Base-by-base conservation (phyloP, 2,888 invertebrate species). In the Ernsta delagoae region DNA sequence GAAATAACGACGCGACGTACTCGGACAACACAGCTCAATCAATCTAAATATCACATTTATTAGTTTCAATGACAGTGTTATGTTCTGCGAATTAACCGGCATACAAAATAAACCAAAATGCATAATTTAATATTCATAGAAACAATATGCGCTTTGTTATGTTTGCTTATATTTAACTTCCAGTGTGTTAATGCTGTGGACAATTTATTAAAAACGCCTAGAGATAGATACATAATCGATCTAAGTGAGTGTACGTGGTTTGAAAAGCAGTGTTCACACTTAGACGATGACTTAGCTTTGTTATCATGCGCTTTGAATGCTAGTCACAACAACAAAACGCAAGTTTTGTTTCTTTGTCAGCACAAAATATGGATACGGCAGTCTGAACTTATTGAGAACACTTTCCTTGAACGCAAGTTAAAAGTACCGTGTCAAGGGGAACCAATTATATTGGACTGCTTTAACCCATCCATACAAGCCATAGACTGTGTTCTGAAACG, bases 401-500 rank as follows among this genome's bases (percentile, higher is more conserved):
- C 83, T 16, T 90, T 85, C 73, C 78, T 93, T 70, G 82, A 87
- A 65, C 76, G 78, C 59, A 91, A 90, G 78, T 73, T 93, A n/a
- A 86, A 82, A 72, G 83, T 82, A 59, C 79, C 84, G 70, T 93
- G 93, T 75, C 83, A 83, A 56, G 84, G 88, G 6, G 92, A 93
- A 73, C 76, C 80, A 8, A 75, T 75, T 43, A 85, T 92, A 73
- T 69, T 85, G 45, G 87, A 88, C 65, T 93, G 93, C 72, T 74
- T 92, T 16, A 84, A 78, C 67, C 81, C 87, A 36, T 74, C 78
- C n/a, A 83, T 84, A 60, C 82, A 84, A 71, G 79, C 81, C 48
- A 84, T 92, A 73, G 93, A 93, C 73, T 93, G 93, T 74, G 77
- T 93, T 70, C 77, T 93, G 45, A 92, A 93, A 76, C 86, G 83